Conservation (phyloP, 2,888 invertebrate species). For the Lasioglossum zephyrum region DNA sequence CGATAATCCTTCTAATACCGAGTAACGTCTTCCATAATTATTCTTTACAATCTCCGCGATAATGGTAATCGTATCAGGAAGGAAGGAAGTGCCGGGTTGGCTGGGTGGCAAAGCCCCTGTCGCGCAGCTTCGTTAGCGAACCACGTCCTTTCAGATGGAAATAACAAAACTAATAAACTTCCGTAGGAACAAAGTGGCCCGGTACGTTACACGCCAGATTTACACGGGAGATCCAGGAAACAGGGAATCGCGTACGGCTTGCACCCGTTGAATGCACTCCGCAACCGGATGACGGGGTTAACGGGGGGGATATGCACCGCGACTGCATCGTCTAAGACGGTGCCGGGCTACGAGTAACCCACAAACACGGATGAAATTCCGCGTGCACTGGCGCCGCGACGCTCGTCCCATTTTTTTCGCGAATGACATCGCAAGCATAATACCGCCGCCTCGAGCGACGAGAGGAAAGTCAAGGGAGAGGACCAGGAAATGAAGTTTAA, state of each 20-base stretch:
- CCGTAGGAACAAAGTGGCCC: constrained; percentile 39
- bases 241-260: constrained; percentile 40
- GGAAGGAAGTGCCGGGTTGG: neutral
- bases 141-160: constrained; percentile 45
- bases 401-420: constrained; percentile 37
- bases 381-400: neutral
- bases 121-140: constrained; percentile 38
- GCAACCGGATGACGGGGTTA: constrained; percentile 48
- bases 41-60: constrained; percentile 43
- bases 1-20: constrained; percentile 17
- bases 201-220: constrained; percentile 36
- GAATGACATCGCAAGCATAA: constrained; percentile 35
- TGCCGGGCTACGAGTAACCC: constrained; percentile 10
- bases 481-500: constrained; percentile 28
- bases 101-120: neutral
- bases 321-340: constrained; percentile 27
- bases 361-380: constrained; percentile 27
- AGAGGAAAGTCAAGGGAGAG: constrained; percentile 14
- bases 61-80: constrained; percentile 31
- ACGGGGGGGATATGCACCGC: constrained; percentile 24
- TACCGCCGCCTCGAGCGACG: constrained; percentile 10
- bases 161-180: constrained; percentile 56
- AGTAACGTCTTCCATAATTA: constrained; percentile 29
- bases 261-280: constrained; percentile 39
- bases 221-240: constrained; percentile 35